phyloP scores from a whole-genome alignment of 2,113 vertebrate species.

The Mus spicilegus region DNA sequence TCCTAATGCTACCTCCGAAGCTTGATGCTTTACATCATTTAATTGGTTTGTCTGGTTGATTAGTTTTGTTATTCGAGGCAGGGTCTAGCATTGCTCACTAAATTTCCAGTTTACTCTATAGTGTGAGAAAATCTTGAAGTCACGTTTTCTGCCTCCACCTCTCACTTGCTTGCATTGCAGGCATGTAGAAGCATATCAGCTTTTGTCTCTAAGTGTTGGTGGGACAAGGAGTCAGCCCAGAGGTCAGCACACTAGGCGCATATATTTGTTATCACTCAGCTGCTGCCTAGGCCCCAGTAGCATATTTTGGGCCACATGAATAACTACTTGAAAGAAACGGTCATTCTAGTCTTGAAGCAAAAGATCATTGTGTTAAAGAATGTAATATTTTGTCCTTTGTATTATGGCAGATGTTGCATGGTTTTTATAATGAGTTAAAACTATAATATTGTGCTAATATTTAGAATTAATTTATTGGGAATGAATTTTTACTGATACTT shows the following conservation, averaged over 20 bases:
- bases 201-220: background rate
- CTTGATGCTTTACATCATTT: background rate
- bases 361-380: background rate
- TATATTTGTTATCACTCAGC: background rate
- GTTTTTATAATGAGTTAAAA: constrained; percentile 24
- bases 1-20: background rate
- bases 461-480: background rate
- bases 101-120: background rate
- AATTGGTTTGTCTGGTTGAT: background rate
- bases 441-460: background rate
- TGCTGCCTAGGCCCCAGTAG: background rate
- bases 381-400: background rate
- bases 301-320: background rate
- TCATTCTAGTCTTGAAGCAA: background rate
- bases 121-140: background rate
- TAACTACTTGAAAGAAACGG: background rate
- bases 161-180: background rate
- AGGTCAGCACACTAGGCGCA: background rate
- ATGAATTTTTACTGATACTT: constrained; percentile 1
- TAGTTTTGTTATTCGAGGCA: background rate
- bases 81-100: background rate
- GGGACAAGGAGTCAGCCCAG: background rate
- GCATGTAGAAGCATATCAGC: too few species aligned
- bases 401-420: background rate
- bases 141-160: background rate